Evolutionary conservation across 2,113 vertebrate species (phyloP).

Genomic region (Paracanthobrama guichenoti): DNA sequence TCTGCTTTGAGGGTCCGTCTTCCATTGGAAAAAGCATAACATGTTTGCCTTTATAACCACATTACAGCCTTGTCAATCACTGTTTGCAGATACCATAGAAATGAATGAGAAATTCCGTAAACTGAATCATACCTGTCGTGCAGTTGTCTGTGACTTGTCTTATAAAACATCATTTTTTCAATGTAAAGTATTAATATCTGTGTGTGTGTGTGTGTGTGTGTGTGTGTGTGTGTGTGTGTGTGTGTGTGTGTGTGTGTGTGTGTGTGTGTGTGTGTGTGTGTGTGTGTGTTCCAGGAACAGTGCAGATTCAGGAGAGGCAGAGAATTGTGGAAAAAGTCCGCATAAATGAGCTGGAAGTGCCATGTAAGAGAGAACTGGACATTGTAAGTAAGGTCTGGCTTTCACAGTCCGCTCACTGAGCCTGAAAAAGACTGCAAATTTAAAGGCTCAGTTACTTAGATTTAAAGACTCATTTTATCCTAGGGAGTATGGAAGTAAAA

Average conservation of each 20-base stretch:
- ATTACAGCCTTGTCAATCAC: too few relatives aligned
- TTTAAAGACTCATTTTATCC: not conserved
- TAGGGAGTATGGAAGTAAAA: not conserved
- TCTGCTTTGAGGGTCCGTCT: too few relatives aligned
- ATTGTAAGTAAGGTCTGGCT: constrained; percentile 71
- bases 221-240: not conserved
- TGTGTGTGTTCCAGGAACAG: constrained; percentile 74
- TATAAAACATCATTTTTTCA: too few relatives aligned
- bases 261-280: not conserved
- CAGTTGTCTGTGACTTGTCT: too few relatives aligned
- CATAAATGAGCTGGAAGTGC: constrained; percentile 70
- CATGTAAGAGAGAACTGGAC: constrained; percentile 73
- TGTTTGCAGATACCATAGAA: too few relatives aligned
- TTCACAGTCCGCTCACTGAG: not conserved
- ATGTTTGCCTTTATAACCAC: too few relatives aligned
- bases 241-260: not conserved
- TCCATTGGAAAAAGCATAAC: too few relatives aligned
- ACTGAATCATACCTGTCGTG: too few relatives aligned
- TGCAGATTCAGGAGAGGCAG: constrained; percentile 84
- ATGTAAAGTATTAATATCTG: too few relatives aligned
- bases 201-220: not conserved
- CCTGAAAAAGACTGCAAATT: not conserved
- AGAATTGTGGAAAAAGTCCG: constrained; percentile 75
- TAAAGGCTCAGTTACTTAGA: not conserved
- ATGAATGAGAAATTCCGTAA: too few relatives aligned